These are phyloP conservation scores for Scortum barcoo DNA, from an alignment of 2,113 vertebrate species.

Conservation along the genomic window DNA sequence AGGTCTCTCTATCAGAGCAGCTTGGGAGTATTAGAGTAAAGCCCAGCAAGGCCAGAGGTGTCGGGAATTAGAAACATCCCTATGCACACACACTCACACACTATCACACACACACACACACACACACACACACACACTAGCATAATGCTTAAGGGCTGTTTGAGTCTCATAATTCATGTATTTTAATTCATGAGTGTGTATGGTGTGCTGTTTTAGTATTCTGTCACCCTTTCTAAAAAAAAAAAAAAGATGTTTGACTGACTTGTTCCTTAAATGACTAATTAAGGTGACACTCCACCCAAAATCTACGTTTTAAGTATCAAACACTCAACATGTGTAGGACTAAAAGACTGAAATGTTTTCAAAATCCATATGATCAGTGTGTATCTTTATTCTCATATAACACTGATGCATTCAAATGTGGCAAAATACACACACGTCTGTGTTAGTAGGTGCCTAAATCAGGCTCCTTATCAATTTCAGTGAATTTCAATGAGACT, in stretches of 20 bases:
- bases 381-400: neutral
- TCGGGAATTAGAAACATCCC: slow-evolving; percentile 33
- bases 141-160: neutral
- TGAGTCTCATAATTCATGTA: neutral
- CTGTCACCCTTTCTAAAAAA: neutral
- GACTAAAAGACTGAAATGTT: neutral
- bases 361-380: neutral
- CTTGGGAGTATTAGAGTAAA: slow-evolving; percentile 70
- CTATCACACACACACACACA: neutral
- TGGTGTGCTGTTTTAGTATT: neutral
- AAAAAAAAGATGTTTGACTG: accelerated
- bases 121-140: slow-evolving; percentile 8
- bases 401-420: neutral
- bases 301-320: neutral
- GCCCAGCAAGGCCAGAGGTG: slow-evolving; percentile 58
- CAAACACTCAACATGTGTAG: neutral
- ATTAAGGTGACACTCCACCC: neutral
- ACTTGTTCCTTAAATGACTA: neutral
- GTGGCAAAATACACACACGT: too few species aligned
- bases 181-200: neutral
- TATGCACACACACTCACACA: slow-evolving; percentile 1
- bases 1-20: slow-evolving; percentile 64
- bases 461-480: too few species aligned
- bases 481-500: too few species aligned
- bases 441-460: too few species aligned